Evolutionary conservation across 2,797 vertebrate genomes (phyloP), one percentile per base, ranked within the genome.

Genomic region (Nothura maculosa): DNA sequence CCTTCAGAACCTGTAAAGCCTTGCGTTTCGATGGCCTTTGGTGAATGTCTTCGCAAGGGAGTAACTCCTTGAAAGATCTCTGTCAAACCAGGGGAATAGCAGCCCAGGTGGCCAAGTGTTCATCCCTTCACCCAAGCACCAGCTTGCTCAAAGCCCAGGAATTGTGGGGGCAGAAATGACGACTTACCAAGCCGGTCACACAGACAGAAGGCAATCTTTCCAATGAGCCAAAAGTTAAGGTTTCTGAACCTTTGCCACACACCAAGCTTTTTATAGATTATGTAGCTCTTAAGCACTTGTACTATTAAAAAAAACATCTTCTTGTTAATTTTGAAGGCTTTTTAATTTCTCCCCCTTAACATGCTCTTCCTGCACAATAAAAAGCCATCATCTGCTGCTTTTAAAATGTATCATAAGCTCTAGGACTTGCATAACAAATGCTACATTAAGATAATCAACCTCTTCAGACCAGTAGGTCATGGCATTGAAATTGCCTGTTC

Each of bases 391-490:
- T 91, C 54, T 83, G 8, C 42, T 81, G 66, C 69, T 81, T 92
- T 90, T 84, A 76, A 91, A 89, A 55, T 60, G 47, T 87, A 52
- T 30, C 81, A 27, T 67, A 72, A 45, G 30, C 34, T 69, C 20
- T 48, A 92, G 89, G 70, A 60, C 63, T 88, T 86, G 77, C 74
- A 62, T 85, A 89, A 79, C 25, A 76, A 92, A 76, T 86, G 36
- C 54, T 70, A 15, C 38, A n/a, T 83, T 81, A 81, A 87, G 70
- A 12, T 70, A 88, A 91, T 84, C 68, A 86, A 21, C 63, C 58
- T 91, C 61, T 89, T 85, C 70, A 79, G 60, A 73, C 36, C 55
- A 70, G 67, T 45, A 66, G 70, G 74, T 93, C 88, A 50, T 42
- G 63, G 70, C 63, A 89, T n/a, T 15, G 70, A 73, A 91, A 67